Evolutionary conservation across 2,113 vertebrate species (phyloP).

Genomic region (Oceanodroma tethys): DNA sequence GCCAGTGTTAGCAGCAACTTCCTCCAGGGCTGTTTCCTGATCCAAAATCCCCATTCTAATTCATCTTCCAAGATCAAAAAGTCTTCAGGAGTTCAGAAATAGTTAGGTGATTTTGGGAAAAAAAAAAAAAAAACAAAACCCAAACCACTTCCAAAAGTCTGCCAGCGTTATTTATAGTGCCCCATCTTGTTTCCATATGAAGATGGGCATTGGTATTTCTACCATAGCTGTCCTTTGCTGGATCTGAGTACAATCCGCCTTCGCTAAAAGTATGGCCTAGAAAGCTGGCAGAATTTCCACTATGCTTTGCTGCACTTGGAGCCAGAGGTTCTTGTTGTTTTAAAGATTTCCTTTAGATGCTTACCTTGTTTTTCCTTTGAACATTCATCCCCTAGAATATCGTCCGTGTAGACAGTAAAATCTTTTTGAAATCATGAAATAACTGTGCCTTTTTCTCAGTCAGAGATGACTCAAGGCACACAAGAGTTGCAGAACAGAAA

Average conservation of each 20-base stretch:
- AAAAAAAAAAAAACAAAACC: neutral
- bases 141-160: neutral
- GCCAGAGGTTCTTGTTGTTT: neutral
- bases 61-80: constrained; percentile 23
- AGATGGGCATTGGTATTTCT: neutral
- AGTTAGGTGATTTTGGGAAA: neutral
- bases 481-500: neutral
- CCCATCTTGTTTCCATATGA: neutral
- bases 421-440: neutral
- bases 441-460: neutral
- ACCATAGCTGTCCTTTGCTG: neutral
- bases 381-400: neutral
- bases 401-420: neutral
- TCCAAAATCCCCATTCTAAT: neutral
- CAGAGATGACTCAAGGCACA: neutral
- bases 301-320: neutral
- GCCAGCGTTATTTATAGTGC: neutral
- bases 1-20: neutral
- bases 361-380: neutral
- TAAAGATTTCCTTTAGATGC: neutral
- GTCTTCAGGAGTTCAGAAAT: neutral
- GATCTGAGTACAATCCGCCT: neutral
- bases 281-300: neutral
- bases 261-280: neutral
- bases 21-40: constrained; percentile 35